phyloP scores from a whole-genome alignment of 2,888 invertebrate genomes.

The Tachina grossa region DNA sequence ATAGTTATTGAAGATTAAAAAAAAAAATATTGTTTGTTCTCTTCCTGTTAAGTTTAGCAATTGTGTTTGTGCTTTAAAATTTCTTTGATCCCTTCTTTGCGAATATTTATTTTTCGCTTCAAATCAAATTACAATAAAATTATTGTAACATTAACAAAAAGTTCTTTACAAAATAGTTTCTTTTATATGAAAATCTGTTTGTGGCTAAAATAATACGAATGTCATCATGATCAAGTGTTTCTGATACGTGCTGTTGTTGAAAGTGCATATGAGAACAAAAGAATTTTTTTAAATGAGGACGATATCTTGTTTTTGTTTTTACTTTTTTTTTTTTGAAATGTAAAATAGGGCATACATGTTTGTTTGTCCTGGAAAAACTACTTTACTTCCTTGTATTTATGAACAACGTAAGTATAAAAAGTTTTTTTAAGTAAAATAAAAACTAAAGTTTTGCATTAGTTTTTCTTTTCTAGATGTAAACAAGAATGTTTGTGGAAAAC shows the following conservation, averaged over 20 bases:
- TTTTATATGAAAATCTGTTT: slow-evolving; percentile 1
- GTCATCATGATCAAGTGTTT: slow-evolving; percentile 27
- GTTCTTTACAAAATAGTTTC: background rate
- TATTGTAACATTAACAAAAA: slow-evolving; percentile 14
- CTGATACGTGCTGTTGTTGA: slow-evolving; percentile 34
- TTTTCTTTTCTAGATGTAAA: background rate
- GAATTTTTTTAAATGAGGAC: slow-evolving; percentile 21
- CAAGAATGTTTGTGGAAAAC: slow-evolving; percentile 28
- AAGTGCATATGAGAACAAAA: slow-evolving; percentile 12
- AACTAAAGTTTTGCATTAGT: slow-evolving; percentile 15
- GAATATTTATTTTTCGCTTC: background rate
- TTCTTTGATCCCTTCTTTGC: background rate
- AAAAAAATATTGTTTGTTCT: background rate
- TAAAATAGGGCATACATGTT: slow-evolving; percentile 38
- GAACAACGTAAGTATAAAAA: slow-evolving; percentile 4
- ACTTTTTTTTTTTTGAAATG: background rate
- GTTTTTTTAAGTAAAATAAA: background rate
- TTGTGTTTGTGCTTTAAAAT: background rate
- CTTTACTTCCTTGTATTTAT: slow-evolving; percentile 36
- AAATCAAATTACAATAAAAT: background rate
- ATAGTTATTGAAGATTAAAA: no score
- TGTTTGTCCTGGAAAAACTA: slow-evolving; percentile 20
- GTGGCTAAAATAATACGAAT: slow-evolving; percentile 16
- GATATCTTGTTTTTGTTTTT: background rate
- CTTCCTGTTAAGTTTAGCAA: background rate